Evolutionary conservation across 2,113 vertebrate species (phyloP).

Genomic region (Hippocampus abdominalis): DNA sequence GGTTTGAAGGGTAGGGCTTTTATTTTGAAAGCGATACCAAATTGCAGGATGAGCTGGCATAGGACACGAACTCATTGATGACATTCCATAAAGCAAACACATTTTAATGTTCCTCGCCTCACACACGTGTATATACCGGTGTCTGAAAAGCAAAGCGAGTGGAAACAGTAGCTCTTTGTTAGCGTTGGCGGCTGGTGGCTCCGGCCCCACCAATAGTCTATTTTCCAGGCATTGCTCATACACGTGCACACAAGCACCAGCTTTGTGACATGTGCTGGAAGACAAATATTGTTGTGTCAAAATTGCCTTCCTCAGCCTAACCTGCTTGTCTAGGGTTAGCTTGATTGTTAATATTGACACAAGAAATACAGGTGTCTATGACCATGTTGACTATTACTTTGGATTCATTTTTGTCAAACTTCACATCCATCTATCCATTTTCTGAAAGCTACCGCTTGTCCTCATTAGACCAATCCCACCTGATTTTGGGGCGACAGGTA

Average conservation of each 20-base stretch:
- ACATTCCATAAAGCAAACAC: neutral
- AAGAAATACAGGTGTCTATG: neutral
- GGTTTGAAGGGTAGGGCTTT: neutral
- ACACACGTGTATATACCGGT: neutral
- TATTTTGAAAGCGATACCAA: neutral
- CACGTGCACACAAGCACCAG: neutral
- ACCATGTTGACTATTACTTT: neutral
- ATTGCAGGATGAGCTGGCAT: neutral
- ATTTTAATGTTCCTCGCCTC: neutral
- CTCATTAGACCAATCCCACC: neutral
- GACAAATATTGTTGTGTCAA: neutral
- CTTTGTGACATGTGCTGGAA: neutral
- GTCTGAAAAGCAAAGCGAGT: neutral
- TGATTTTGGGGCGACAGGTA: conserved; percentile 9
- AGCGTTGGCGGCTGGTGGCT: neutral
- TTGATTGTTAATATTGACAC: neutral
- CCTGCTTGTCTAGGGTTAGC: neutral
- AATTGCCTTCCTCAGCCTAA: neutral
- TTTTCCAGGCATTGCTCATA: neutral
- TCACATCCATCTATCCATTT: neutral
- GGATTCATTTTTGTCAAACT: neutral
- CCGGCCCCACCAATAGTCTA: neutral
- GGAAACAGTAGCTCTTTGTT: neutral
- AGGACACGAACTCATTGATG: conserved; percentile 9
- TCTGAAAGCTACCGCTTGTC: neutral